phyloP scores from a whole-genome alignment of 2,797 vertebrate genomes.

The Remorina albescens region DNA sequence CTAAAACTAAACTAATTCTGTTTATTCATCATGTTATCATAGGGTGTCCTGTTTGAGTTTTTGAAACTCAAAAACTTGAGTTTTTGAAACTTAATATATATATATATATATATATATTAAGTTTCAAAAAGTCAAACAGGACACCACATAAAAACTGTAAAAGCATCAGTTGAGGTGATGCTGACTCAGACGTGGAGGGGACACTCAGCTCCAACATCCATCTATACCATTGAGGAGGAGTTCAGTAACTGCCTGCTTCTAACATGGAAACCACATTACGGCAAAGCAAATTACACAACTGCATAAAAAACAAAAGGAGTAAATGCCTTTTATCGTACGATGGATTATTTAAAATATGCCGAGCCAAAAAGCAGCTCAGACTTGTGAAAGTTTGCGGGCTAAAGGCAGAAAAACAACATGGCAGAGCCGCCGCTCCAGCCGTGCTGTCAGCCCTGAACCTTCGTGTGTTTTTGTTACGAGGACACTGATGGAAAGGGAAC shows the following conservation, averaged over 20 bases:
- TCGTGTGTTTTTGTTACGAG: slow-evolving; percentile 17
- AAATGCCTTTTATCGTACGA: neutral
- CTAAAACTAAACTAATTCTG: no score
- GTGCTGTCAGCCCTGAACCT: neutral
- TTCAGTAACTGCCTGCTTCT: no score
- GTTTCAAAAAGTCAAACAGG: neutral
- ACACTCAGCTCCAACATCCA: no score
- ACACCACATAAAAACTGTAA: neutral
- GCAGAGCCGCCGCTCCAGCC: neutral
- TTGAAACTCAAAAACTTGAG: no score
- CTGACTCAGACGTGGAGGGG: neutral
- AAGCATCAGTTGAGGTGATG: neutral
- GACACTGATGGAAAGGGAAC: slow-evolving; percentile 6
- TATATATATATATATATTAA: no score
- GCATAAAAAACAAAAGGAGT: neutral
- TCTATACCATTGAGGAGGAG: neutral
- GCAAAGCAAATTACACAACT: no score
- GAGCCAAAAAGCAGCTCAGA: neutral
- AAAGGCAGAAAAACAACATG: neutral
- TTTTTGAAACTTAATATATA: no score
- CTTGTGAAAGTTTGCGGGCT: neutral
- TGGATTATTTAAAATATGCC: neutral
- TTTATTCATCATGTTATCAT: no score
- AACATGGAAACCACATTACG: neutral
- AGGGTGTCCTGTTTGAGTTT: no score